Conservation (phyloP, 1,140 invertebrate genomes). For the Carcinoscorpius rotundicauda region DNA sequence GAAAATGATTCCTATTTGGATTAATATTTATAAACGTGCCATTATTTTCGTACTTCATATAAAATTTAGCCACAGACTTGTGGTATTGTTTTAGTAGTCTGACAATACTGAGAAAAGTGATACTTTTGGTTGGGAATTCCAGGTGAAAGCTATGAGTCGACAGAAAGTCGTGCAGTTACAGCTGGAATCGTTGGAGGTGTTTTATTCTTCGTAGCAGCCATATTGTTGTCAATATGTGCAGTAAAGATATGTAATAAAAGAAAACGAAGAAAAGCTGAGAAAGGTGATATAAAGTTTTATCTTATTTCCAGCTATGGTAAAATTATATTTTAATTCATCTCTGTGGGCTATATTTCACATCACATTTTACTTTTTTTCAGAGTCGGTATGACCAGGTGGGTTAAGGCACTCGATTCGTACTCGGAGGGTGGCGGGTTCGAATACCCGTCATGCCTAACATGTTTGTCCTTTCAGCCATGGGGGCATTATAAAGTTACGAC, state of each 20-base stretch:
- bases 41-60: too few species aligned
- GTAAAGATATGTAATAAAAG: constrained; percentile 94
- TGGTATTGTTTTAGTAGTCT: constrained; percentile 4
- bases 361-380: constrained; percentile 6
- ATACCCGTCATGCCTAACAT: neutral
- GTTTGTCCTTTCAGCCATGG: neutral
- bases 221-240: constrained; percentile 85
- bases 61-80: neutral
- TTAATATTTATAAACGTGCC: too few species aligned
- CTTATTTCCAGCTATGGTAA: neutral
- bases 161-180: constrained; percentile 10
- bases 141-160: neutral
- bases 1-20: too few species aligned
- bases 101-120: neutral
- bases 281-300: constrained; percentile 52
- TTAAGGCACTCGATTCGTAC: neutral
- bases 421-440: neutral
- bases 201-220: constrained; percentile 89
- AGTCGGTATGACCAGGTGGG: neutral
- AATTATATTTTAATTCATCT: neutral
- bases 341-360: constrained; percentile 4
- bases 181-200: constrained; percentile 85
- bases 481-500: too few species aligned
- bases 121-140: neutral
- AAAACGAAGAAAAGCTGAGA: constrained; percentile 88